Evolutionary conservation across 2,113 vertebrate species (phyloP).

Genomic region (Cettia cetti): DNA sequence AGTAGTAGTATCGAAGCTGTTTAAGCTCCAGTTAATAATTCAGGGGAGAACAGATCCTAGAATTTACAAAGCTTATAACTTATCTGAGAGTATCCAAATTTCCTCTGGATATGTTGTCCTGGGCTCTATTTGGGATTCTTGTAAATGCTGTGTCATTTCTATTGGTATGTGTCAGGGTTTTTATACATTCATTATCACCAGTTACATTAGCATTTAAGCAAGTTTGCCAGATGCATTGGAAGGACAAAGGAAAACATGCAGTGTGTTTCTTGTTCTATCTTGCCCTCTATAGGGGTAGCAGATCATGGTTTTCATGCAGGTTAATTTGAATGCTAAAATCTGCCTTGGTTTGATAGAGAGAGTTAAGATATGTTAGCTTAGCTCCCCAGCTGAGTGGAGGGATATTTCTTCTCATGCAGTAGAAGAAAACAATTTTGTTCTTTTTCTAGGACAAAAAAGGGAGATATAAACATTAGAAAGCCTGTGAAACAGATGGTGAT

Average conservation of each 20-base stretch:
- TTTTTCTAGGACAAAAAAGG: slow-evolving; percentile 12
- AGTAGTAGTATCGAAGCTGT: neutral
- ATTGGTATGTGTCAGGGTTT: neutral
- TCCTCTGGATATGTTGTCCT: neutral
- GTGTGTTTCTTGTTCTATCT: neutral
- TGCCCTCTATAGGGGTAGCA: neutral
- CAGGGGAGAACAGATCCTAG: neutral
- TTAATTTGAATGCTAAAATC: neutral
- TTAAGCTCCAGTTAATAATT: neutral
- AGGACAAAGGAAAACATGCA: neutral
- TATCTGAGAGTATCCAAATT: neutral
- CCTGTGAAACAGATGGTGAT: slow-evolving; percentile 45
- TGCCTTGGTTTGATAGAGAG: neutral
- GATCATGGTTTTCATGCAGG: neutral
- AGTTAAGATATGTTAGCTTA: neutral
- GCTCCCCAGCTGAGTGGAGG: neutral
- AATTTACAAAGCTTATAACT: neutral
- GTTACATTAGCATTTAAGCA: slow-evolving; percentile 13
- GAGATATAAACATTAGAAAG: slow-evolving; percentile 39
- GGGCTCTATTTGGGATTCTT: neutral
- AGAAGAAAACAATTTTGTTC: slow-evolving; percentile 15
- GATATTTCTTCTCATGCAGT: neutral
- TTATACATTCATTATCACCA: slow-evolving; percentile 21
- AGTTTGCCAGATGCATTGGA: slow-evolving; percentile 18
- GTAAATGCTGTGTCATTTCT: slow-evolving; percentile 21